Evolutionary conservation across 2,888 invertebrate species (phyloP), one percentile per base, ranked within the genome.

Genomic region (Ischnus inquisitorius): DNA sequence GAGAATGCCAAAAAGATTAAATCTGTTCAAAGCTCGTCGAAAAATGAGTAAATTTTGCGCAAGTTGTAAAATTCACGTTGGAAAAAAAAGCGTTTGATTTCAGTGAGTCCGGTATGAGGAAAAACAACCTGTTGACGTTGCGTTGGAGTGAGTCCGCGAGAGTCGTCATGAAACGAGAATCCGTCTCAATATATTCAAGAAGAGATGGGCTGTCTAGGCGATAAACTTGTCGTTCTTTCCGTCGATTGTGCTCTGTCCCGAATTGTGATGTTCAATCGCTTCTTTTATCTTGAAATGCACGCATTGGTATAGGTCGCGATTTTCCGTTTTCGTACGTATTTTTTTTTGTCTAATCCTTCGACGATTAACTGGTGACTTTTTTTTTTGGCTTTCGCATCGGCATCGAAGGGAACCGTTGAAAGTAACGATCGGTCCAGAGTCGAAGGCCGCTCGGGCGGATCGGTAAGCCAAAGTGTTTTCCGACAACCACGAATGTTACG

Each of bases 371-470:
- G 10, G 46, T 54, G 14, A 25, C 43, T n/a, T 68, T 4, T 43
- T 46, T 57, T 57, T 62, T 48, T 39, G 22, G 68, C 74, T 68
- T 46, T 60, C 46, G 64, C 22, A 65, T 51, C 12, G 43, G 62
- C 22, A 41, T 79, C 22, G 28, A 77, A 60, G 60, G 60, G 46
- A 72, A 72, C 67, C 72, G 39, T 51, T 77, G 67, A 25, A 34
- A 80, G 62, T 41, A 80, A 57, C 69, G 39, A 60, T 43, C 72
- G 51, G 83, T 80, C 48, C 80, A 72, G 62, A 80, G 80, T 83
- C 83, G 80, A 83, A 83, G 83, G 76, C 60, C 72, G 68, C 16
- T 51, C 51, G 22, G 25, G 14, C 34, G 62, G 43, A 28, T 74
- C 68, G 76, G 34, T 76, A 77, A 83, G 77, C 64, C 39, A 60